phyloP scores from a whole-genome alignment of 92 coral and sea anemone genomes.

The Palythoa caribaeorum region DNA sequence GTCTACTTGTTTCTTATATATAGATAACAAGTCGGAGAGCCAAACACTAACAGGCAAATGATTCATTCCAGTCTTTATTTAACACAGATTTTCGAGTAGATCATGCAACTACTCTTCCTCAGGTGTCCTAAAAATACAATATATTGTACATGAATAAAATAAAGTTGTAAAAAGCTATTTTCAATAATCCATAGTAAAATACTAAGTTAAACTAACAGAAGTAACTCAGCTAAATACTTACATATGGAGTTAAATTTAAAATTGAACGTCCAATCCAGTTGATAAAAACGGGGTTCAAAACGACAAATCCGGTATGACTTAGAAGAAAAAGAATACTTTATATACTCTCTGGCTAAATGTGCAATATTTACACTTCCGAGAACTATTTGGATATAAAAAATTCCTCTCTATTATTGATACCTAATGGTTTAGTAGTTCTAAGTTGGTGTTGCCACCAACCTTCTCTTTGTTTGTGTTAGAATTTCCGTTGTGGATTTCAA shows the following conservation, averaged over 20 bases:
- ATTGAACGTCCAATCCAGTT: background rate
- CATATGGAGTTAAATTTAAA: background rate
- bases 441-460: conserved; percentile 6
- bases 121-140: background rate
- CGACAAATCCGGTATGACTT: background rate
- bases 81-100: background rate
- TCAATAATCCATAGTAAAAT: background rate
- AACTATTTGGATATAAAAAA: background rate
- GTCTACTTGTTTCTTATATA: no score
- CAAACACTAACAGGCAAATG: no score
- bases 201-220: background rate
- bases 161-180: background rate
- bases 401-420: background rate
- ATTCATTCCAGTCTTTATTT: no score
- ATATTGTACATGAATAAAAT: background rate
- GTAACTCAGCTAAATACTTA: background rate
- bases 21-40: no score
- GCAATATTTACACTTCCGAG: background rate
- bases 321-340: background rate
- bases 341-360: no score
- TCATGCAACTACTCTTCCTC: background rate
- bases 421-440: background rate
- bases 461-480: background rate
- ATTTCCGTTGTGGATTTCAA: background rate
- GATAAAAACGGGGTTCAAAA: background rate